These are phyloP conservation scores for Frankliniella fusca DNA, from an alignment of 2,888 invertebrate genomes.

Conservation along the genomic window DNA sequence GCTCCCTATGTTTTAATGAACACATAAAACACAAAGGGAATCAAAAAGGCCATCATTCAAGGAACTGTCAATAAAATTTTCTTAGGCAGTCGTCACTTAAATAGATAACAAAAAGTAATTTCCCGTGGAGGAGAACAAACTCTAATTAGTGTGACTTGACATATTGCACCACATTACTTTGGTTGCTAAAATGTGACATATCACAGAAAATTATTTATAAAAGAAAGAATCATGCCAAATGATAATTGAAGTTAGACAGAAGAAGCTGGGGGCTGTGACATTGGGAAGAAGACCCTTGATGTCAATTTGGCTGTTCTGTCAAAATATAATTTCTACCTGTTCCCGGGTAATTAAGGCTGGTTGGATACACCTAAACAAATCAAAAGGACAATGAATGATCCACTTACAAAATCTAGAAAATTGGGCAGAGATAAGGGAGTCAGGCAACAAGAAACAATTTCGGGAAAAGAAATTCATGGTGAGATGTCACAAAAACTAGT, in stretches of 20 bases:
- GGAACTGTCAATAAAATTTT: not conserved
- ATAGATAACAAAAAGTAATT: not conserved
- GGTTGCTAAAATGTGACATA: not conserved
- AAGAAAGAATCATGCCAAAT: not conserved
- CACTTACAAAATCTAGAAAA: too few species aligned
- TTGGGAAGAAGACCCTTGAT: not conserved
- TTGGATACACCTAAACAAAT: not conserved
- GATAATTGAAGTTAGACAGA: too few species aligned
- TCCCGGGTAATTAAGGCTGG: not conserved
- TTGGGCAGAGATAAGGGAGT: too few species aligned
- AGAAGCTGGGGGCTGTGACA: not conserved
- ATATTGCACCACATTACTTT: slow-evolving; percentile 4
- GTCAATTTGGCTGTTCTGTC: not conserved
- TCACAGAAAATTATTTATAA: slow-evolving; percentile 9
- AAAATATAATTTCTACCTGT: not conserved
- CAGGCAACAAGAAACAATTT: too few species aligned
- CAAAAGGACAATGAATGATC: too few species aligned
- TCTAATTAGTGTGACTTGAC: not conserved
- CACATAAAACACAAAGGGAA: not conserved
- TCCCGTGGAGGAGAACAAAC: not conserved
- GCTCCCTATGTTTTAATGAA: not conserved
- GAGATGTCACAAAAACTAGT: too few species aligned
- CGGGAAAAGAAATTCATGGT: too few species aligned
- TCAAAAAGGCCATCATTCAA: not conserved
- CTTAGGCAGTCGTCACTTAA: not conserved